Evolutionary conservation across 1,140 invertebrate genomes (phyloP), one percentile per base, ranked within the genome.

Genomic region (Catajapyx aquilonaris): DNA sequence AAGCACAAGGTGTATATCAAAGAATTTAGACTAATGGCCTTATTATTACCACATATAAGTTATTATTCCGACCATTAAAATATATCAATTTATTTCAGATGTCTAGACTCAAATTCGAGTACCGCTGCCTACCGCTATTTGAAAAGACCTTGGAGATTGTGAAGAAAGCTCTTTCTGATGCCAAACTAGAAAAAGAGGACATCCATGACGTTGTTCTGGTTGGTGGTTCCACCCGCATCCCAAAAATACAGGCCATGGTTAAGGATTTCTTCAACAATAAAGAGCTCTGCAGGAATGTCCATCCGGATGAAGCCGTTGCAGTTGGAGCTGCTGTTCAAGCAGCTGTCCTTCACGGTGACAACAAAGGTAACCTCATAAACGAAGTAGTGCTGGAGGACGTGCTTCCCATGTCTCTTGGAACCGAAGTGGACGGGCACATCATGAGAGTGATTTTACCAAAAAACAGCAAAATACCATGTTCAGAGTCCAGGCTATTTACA

Each of bases 141-240:
- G 4, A 69, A 47, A 60, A 57, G 9, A 69, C 68, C 10, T 40
- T 70, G 39, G 64, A 69, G 20, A 66, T 68, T 17, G 68, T 70
- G 7, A 68, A 71, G 44, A 68, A 72, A 43, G 51, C 67, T 16
- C 46, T 69, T 34, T 44, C 57, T 19, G 67, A 70, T 51, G 62
- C 67, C 34, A 69, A 68, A 44, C 39, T 66, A 37, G 62, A 64
- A 43, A 71, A 70, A 46, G 28, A 11, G 13, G 5, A 31, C 4
- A 41, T 41, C 15, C 20, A 41, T 22, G 40, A 41, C n/a, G 18
- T 41, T 15, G 43, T 41, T 2, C n/a, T 41, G 2, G 40, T 41
- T 5, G 40, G 40, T 3, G 38, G 40, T 13, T 20, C 28, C 13
- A 41, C 40, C 3, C 16, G 40, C 13, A 33, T 41, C 25, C 40